Percentiles rank a stretch among this genome's conserved stretches.
Evolutionary conservation across 1,140 invertebrate genomes (phyloP).

Genomic region (Drosophila serrata): DNA sequence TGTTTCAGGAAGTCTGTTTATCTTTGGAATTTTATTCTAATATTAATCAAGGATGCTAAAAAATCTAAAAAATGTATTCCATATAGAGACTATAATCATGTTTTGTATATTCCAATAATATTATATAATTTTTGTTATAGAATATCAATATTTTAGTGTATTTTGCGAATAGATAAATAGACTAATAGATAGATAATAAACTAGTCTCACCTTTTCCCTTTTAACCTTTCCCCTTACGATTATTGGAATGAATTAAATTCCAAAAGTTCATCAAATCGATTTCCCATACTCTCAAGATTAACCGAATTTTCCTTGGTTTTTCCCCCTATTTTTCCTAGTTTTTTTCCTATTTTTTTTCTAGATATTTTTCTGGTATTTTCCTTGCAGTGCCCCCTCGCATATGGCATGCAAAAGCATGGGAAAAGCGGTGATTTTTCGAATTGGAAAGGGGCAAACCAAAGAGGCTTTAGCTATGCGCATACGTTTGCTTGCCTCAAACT

Average conservation of each 20-base stretch:
- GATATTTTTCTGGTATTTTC: background rate
- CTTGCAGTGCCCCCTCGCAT: constrained; percentile 3
- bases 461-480: constrained; percentile 50
- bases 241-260: background rate
- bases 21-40: too few species aligned
- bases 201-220: background rate
- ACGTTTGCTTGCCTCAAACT: constrained; percentile 22
- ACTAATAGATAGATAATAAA: background rate
- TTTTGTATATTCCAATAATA: too few species aligned
- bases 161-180: background rate
- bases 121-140: too few species aligned
- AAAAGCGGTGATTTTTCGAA: constrained; percentile 14
- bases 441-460: constrained; percentile 27
- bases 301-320: background rate
- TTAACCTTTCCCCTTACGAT: background rate
- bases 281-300: background rate
- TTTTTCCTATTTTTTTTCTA: background rate
- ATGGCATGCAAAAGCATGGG: constrained; percentile 22
- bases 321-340: background rate
- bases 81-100: too few species aligned
- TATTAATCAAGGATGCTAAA: too few species aligned
- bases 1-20: too few species aligned
- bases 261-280: background rate
- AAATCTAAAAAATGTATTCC: too few species aligned
- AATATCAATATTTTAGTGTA: too few species aligned